Conservation (phyloP, 2,888 invertebrate species). For the Mesopsocus fuscifrons region DNA sequence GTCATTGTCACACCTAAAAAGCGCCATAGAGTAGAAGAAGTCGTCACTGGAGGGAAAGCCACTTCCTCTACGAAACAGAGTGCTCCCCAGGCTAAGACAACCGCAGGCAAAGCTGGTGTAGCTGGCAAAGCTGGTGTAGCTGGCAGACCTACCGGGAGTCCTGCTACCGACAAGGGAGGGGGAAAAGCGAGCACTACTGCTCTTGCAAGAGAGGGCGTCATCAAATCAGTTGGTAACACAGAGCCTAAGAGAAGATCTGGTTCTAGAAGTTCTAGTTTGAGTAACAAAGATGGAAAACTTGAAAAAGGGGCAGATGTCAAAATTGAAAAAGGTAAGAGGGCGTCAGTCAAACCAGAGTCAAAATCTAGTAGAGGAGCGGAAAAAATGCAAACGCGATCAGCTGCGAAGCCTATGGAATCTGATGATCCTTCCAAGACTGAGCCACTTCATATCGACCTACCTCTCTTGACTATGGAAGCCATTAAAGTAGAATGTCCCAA, state of each 20-base stretch:
- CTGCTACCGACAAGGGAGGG: constrained; percentile 26
- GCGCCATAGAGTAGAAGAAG: constrained; percentile 41
- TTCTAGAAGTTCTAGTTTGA: constrained; percentile 35
- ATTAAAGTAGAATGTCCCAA: constrained; percentile 23
- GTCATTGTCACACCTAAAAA: constrained; percentile 48
- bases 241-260: constrained; percentile 27
- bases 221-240: constrained; percentile 14
- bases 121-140: not conserved
- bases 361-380: not conserved
- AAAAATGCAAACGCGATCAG: constrained; percentile 12
- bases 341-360: not conserved
- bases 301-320: constrained; percentile 8
- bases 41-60: not conserved
- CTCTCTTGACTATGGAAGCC: constrained; percentile 13
- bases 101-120: not conserved
- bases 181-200: constrained; percentile 13
- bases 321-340: constrained; percentile 4
- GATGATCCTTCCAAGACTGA: constrained; percentile 1
- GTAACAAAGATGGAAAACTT: constrained; percentile 29
- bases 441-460: constrained; percentile 2
- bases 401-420: constrained; percentile 8
- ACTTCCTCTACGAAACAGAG: not conserved
- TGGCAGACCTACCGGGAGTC: constrained; percentile 16
- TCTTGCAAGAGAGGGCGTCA: not conserved
- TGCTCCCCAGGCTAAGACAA: not conserved